These are phyloP conservation scores for Orthosia incerta DNA, from an alignment of 2,888 invertebrate genomes.

Conservation along the genomic window DNA sequence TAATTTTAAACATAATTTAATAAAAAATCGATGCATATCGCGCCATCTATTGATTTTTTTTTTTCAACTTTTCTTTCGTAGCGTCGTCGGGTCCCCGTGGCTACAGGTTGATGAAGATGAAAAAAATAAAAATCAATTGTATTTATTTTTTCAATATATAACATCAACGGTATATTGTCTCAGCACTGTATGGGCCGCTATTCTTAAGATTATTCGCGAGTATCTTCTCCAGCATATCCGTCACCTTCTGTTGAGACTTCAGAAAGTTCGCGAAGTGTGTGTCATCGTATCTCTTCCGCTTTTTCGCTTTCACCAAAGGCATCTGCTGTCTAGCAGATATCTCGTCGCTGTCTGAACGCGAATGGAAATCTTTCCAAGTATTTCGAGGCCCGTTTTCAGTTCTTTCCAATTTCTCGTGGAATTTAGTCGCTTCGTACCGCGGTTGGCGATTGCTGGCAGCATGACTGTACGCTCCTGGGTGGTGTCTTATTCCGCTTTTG, in stretches of 20 bases:
- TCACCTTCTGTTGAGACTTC: constrained; percentile 85
- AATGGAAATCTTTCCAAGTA: constrained; percentile 69
- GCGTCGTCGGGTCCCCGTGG: too few species aligned
- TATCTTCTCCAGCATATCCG: constrained; percentile 82
- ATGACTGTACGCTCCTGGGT: constrained; percentile 17
- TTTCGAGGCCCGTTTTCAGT: constrained; percentile 42
- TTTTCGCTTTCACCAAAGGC: constrained; percentile 73
- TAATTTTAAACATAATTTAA: too few species aligned
- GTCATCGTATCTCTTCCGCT: constrained; percentile 74
- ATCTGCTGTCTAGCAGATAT: constrained; percentile 76
- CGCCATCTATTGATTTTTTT: too few species aligned
- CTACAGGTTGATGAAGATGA: neutral
- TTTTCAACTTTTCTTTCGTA: too few species aligned
- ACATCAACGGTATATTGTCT: constrained; percentile 61
- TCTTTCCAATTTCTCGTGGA: constrained; percentile 74
- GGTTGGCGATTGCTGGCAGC: constrained; percentile 42
- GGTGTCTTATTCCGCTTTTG: constrained; percentile 6
- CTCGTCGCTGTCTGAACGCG: constrained; percentile 56
- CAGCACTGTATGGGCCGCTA: constrained; percentile 71
- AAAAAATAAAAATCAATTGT: neutral
- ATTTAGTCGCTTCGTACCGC: constrained; percentile 64
- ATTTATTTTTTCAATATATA: constrained; percentile 34
- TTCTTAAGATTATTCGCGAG: constrained; percentile 76
- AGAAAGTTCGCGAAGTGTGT: constrained; percentile 82
- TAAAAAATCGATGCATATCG: too few species aligned